Conservation (phyloP, 1,140 invertebrate species). For the Euborellia annulipes region DNA sequence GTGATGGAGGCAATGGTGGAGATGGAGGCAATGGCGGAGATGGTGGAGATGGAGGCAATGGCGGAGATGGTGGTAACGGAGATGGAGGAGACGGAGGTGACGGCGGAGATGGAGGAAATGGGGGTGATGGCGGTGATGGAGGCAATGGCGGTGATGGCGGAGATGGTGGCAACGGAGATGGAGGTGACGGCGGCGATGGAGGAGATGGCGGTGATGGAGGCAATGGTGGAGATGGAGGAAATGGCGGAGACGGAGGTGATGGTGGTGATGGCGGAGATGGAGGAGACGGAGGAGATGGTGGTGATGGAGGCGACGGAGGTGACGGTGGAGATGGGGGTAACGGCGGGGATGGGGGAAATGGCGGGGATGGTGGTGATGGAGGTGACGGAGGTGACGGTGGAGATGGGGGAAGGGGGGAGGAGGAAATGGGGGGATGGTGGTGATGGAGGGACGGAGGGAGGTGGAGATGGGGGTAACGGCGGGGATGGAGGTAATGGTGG, state of each 20-base stretch:
- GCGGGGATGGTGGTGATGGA: too few relatives aligned
- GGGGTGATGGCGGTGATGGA: background rate
- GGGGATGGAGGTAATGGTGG: background rate
- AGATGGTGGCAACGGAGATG: too few relatives aligned
- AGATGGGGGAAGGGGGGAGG: too few relatives aligned
- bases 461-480: background rate
- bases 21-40: too few relatives aligned
- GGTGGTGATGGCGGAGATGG: background rate
- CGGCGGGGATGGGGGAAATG: too few relatives aligned
- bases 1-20: too few relatives aligned
- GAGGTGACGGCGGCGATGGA: slow-evolving; percentile 1
- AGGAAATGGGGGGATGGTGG: background rate
- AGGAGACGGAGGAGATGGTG: background rate
- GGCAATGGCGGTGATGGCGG: too few relatives aligned
- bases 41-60: too few relatives aligned
- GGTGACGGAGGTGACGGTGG: too few relatives aligned
- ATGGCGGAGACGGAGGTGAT: background rate
- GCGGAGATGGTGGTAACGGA: background rate
- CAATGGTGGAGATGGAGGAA: background rate
- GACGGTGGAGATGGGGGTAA: too few relatives aligned
- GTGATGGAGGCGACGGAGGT: background rate
- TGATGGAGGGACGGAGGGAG: background rate
- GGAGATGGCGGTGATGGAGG: background rate
- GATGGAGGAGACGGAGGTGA: too few relatives aligned
- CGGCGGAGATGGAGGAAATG: background rate